Evolutionary conservation across 1,140 invertebrate species (phyloP).

Genomic region (Diorhabda carinulata): DNA sequence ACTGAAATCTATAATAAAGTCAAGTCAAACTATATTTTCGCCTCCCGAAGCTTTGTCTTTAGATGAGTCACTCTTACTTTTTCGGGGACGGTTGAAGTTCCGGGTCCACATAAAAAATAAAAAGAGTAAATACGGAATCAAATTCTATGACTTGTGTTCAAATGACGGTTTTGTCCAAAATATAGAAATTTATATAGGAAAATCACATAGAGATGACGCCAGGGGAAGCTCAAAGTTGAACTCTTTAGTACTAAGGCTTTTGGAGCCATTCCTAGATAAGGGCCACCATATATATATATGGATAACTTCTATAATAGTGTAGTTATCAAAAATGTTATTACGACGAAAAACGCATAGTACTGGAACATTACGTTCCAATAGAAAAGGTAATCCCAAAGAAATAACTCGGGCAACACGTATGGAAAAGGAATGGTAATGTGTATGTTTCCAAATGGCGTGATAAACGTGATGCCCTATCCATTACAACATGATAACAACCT

Average conservation of each 20-base stretch:
- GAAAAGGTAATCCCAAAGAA: constrained; percentile 12
- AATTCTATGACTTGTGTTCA: constrained; percentile 3
- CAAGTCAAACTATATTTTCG: not conserved
- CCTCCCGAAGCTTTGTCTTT: not conserved
- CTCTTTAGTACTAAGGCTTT: constrained; percentile 6
- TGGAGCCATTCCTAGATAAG: constrained; percentile 11
- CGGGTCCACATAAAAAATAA: not conserved
- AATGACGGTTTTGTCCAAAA: not conserved
- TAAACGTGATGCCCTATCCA: constrained; percentile 34
- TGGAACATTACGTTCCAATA: constrained; percentile 21
- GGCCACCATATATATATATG: constrained; percentile 22
- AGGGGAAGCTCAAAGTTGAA: not conserved
- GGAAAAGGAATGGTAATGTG: constrained; percentile 7
- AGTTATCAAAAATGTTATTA: constrained; percentile 21
- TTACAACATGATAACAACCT: constrained; percentile 34
- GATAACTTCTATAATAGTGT: constrained; percentile 26
- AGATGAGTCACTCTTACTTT: constrained; percentile 3
- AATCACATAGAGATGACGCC: not conserved
- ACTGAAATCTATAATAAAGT: not conserved
- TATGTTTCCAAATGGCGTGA: constrained; percentile 43
- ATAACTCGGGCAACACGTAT: constrained; percentile 16
- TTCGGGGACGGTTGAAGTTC: not conserved
- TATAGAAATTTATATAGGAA: not conserved
- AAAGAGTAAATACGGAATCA: constrained; percentile 3
- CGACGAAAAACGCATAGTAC: constrained; percentile 11